Conservation (phyloP, 2,797 vertebrate species). For the Phataginus tricuspis region DNA sequence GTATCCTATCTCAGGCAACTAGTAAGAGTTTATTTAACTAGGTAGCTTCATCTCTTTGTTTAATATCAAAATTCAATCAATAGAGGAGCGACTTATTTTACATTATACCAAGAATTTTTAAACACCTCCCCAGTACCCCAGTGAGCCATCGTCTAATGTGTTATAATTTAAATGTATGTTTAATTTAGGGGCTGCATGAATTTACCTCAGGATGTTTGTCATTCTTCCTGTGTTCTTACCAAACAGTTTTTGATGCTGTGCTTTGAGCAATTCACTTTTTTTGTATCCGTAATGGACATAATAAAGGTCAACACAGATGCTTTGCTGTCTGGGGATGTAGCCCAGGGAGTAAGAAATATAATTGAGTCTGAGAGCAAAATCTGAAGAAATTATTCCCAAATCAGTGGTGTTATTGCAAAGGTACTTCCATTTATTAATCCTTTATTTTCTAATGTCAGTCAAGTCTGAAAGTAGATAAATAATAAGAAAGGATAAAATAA, state of each 20-base stretch:
- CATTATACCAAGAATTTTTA: not conserved
- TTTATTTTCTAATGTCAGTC: not conserved
- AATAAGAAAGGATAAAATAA: not conserved
- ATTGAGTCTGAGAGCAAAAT: slow-evolving; percentile 22
- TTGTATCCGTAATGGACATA: not conserved
- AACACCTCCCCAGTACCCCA: not conserved
- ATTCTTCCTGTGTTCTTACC: not conserved
- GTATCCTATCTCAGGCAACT: not conserved
- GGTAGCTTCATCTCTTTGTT: not conserved
- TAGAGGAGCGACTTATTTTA: not conserved
- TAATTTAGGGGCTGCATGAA: not conserved
- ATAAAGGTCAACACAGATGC: not conserved
- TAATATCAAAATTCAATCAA: not conserved
- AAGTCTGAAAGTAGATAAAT: not conserved
- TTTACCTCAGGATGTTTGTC: not conserved
- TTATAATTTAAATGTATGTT: not conserved
- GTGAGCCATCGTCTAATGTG: not conserved
- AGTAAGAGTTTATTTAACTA: not conserved
- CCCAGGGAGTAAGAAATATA: not conserved
- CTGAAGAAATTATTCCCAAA: not conserved
- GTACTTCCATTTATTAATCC: not conserved
- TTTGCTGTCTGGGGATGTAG: not conserved
- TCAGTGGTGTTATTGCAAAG: not conserved
- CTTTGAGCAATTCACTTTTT: slow-evolving; percentile 2
- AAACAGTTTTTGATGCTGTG: not conserved